phyloP scores from a whole-genome alignment of 2,113 vertebrate species.

The Rhinogobius similis region DNA sequence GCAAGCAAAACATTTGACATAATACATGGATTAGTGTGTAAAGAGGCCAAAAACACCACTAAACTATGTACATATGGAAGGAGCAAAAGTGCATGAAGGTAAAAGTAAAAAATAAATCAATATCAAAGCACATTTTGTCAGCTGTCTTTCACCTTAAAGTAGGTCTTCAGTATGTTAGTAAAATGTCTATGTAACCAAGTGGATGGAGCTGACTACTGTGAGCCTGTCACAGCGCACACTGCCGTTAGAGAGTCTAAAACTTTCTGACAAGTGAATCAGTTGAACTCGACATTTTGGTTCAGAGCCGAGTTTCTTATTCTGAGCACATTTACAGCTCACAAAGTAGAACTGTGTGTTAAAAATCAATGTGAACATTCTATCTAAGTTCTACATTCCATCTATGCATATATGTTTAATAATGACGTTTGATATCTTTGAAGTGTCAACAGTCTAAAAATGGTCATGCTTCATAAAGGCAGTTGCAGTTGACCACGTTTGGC shows the following conservation, averaged over 20 bases:
- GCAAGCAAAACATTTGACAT: no score
- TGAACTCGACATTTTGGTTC: constrained; percentile 4
- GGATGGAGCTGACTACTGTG: background rate
- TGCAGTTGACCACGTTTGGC: no score
- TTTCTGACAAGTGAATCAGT: constrained; percentile 1
- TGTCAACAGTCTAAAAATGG: no score
- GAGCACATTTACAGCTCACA: background rate
- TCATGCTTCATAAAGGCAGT: no score
- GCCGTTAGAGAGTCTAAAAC: background rate
- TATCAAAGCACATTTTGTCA: no score
- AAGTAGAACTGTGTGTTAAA: background rate
- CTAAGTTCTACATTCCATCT: background rate
- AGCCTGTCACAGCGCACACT: background rate
- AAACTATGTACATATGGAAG: no score
- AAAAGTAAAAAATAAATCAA: no score
- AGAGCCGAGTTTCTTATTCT: background rate
- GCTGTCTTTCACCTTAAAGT: background rate
- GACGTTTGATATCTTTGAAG: background rate
- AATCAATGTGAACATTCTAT: background rate
- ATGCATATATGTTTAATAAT: background rate
- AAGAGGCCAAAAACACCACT: no score
- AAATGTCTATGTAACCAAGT: background rate
- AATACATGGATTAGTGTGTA: no score
- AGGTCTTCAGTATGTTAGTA: background rate
- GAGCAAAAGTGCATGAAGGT: no score